These are phyloP conservation scores for Portunus trituberculatus DNA, from an alignment of 1,140 invertebrate species.

Conservation along the genomic window DNA sequence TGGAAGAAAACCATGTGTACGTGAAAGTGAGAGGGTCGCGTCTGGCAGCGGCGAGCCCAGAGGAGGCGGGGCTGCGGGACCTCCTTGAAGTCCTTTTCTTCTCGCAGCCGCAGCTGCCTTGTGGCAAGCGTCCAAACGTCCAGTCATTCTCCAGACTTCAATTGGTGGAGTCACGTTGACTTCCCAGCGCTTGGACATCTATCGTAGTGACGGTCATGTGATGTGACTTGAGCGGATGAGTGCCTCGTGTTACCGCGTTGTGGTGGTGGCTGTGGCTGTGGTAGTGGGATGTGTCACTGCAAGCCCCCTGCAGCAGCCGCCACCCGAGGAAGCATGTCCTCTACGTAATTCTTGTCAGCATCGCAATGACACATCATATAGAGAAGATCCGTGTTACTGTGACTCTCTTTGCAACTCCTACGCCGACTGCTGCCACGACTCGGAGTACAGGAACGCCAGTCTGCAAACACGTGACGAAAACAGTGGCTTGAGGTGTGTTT, in stretches of 20 bases:
- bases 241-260: neutral
- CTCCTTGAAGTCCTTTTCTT: neutral
- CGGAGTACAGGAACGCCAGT: constrained; percentile 78
- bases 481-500: neutral
- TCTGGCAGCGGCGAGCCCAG: neutral
- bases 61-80: neutral
- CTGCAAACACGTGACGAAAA: constrained; percentile 78
- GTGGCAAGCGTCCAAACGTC: neutral
- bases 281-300: neutral
- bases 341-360: neutral
- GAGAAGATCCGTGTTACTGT: constrained; percentile 80
- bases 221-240: neutral
- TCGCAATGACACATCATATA: neutral
- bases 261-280: neutral
- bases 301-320: neutral
- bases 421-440: constrained; percentile 83
- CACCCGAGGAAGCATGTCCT: neutral
- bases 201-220: neutral
- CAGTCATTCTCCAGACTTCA: neutral
- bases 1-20: no score
- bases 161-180: neutral
- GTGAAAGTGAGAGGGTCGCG: neutral
- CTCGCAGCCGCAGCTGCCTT: neutral
- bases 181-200: neutral
- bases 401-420: constrained; percentile 81